A percentile compares a stretch with the other conserved stretches of the same genome.
Conservation (phyloP, 92 coral and sea anemone species). For the Heliopora coerulea region DNA sequence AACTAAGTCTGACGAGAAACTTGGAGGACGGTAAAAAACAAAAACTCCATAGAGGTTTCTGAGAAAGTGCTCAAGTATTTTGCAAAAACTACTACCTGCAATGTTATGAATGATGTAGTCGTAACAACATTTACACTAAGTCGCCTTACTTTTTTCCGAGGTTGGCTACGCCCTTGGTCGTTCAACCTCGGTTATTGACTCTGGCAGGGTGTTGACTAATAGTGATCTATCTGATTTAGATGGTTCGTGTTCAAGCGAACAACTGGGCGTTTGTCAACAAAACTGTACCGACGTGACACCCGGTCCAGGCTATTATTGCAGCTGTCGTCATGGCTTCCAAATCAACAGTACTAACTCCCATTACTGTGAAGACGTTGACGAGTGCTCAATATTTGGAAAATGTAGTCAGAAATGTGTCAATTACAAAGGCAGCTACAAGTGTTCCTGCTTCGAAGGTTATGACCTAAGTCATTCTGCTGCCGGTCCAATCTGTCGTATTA, state of each 20-base stretch:
- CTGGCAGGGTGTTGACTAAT: no score
- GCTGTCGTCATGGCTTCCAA: constrained; percentile 77
- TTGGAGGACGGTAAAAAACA: no score
- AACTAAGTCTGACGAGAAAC: no score
- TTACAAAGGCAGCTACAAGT: constrained; percentile 77
- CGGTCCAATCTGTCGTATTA: constrained; percentile 57
- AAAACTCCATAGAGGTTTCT: no score
- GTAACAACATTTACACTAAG: no score
- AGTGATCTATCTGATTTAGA: no score
- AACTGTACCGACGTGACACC: constrained; percentile 58
- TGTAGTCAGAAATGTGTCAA: constrained; percentile 87
- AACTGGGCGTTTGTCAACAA: constrained; percentile 83
- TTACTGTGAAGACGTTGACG: constrained; percentile 78
- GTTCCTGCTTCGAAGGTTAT: constrained; percentile 77
- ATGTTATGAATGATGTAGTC: no score
- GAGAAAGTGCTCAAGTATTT: no score
- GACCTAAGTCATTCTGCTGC: constrained; percentile 38
- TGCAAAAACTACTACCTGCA: no score
- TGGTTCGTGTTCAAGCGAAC: constrained; percentile 52
- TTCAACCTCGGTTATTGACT: no score
- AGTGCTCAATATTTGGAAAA: constrained; percentile 66
- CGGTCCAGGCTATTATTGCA: constrained; percentile 67
- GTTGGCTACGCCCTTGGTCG: no score
- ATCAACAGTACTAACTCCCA: constrained; percentile 40
- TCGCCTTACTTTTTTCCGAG: no score